Base-by-base conservation (phyloP, 2,888 invertebrate species). In the Pseudeuparius sepicola region DNA sequence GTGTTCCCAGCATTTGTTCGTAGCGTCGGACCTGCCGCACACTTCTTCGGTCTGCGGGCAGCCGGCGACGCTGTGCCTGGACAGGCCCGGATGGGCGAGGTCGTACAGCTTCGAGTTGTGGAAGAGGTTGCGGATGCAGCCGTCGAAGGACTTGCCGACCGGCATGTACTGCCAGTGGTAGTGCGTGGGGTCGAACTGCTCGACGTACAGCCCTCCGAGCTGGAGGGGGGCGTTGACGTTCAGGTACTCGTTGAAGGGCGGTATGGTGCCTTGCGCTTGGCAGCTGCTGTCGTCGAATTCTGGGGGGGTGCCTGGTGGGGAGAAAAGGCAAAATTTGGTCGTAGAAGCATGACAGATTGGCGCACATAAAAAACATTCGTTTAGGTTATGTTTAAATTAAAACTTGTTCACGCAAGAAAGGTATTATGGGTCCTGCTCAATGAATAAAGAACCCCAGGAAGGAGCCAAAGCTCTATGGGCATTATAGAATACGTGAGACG, bases 41-140 rank as follows among this genome's bases (percentile, higher is more conserved):
- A 84, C 76, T 53, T 90, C 88, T 53, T 96, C 94, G 7, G 93
- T 89, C 55, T 88, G 87, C 0, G 87, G 84, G 59, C 97, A 98
- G 3, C 94, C 93, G 2, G 86, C 79, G 2, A 81, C 76, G 43
- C 88, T 89, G 57, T 87, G 82, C 50, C 86, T 69, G 0, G 84
- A 84, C 15, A 89, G 66, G 1, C 93, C 94, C 1, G 94, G 92
- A 59, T 87, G 86, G 0, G 92, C 92, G 47, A 98, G 67, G 59
- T 98, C 97, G 61, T 97, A 97, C 34, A 97, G 66, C 59, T 82
- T 88, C 52, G 93, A 93, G 57, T 98, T 96, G 57, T 97, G 93
- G 54, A 93, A 80, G 30, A 98, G 68, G 60, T 98, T 94, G 51
- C 89, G 73, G 41, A 98, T 86, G 63, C 98, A 98, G 7, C 98